phyloP scores from a whole-genome alignment of 2,797 vertebrate genomes.

The Neosilurus hyrtlii region DNA sequence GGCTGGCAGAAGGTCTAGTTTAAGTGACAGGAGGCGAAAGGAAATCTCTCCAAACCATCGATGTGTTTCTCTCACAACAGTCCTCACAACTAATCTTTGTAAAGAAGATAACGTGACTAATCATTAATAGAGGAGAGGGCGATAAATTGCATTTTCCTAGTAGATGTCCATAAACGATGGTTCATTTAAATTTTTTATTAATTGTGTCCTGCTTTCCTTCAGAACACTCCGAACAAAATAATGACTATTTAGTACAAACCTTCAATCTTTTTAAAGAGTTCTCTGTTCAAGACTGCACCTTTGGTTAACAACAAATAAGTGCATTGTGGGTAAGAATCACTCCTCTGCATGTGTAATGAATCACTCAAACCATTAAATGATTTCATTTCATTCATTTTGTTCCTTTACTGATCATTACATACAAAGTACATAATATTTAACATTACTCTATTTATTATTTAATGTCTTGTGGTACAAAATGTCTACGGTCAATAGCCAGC shows the following conservation, averaged over 20 bases:
- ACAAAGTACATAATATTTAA: neutral
- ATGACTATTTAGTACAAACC: no score
- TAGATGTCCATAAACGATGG: neutral
- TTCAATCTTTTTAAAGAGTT: neutral
- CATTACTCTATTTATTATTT: neutral
- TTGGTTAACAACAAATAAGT: neutral
- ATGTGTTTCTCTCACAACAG: no score
- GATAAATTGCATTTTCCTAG: neutral
- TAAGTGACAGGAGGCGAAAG: slow-evolving; percentile 1
- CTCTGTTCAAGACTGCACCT: neutral
- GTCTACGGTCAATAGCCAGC: no score
- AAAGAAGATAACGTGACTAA: neutral
- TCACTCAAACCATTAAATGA: neutral
- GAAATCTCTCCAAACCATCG: slow-evolving; percentile 8
- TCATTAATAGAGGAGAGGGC: neutral
- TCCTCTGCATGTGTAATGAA: neutral
- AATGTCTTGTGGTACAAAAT: neutral
- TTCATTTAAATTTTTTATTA: neutral
- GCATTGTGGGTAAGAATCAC: neutral
- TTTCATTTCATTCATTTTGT: no score
- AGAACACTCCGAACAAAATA: neutral
- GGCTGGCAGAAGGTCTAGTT: neutral
- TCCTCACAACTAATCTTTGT: no score
- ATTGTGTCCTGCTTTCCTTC: neutral
- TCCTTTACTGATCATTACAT: neutral